Conservation (phyloP, 2,797 vertebrate species). For the Xenops minutus region DNA sequence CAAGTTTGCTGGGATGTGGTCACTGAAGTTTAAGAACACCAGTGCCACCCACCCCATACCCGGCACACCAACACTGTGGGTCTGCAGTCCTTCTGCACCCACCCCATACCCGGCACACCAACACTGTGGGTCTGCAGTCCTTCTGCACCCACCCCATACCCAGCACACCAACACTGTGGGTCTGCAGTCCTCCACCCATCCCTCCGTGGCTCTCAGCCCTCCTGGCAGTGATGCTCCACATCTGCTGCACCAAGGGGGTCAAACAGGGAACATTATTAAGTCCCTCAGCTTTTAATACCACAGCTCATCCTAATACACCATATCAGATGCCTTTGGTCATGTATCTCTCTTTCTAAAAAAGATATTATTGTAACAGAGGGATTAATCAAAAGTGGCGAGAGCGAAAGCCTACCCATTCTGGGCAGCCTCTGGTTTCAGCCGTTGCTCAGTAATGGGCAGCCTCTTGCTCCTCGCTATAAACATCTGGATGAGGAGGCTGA, state of each 20-base stretch:
- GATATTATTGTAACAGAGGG: neutral
- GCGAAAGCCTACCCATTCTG: neutral
- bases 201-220: neutral
- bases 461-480: constrained; percentile 26
- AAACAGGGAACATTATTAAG: neutral
- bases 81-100: neutral
- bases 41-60: neutral
- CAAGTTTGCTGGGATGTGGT: neutral
- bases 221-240: neutral
- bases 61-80: fast-evolving
- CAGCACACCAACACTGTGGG: fast-evolving
- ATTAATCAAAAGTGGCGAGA: constrained; percentile 10
- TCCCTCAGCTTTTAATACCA: neutral
- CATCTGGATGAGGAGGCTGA: constrained; percentile 39
- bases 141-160: neutral
- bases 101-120: fast-evolving
- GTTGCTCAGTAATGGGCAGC: constrained; percentile 24
- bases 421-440: constrained; percentile 41
- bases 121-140: neutral
- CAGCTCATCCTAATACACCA: neutral
- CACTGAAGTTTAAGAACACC: neutral
- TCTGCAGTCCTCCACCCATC: neutral
- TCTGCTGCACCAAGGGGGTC: neutral
- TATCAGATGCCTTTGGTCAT: neutral
- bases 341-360: neutral